Percentiles rank a stretch among this genome's conserved stretches.
Conservation (phyloP, 2,113 vertebrate species). For the Lagopus muta region DNA sequence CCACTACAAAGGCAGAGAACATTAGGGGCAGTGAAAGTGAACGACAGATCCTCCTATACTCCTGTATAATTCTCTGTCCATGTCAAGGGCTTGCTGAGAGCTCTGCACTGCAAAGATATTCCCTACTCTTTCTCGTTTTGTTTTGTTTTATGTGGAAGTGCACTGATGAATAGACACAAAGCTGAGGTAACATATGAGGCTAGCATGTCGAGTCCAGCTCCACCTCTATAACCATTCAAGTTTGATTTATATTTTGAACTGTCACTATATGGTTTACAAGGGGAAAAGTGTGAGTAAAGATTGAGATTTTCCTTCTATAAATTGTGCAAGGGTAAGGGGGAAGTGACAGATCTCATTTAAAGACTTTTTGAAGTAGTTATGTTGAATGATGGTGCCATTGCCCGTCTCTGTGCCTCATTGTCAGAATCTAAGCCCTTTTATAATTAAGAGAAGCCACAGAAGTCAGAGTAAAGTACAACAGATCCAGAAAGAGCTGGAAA, state of each 20-base stretch:
- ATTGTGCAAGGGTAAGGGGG: slow-evolving; percentile 43
- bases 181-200: background rate
- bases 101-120: background rate
- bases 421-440: slow-evolving; percentile 61
- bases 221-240: background rate
- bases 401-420: slow-evolving; percentile 37
- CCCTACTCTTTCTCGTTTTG: too few species aligned
- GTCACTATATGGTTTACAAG: slow-evolving; percentile 37
- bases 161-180: background rate
- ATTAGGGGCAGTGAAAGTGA: background rate
- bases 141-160: background rate
- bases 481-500: slow-evolving; percentile 62
- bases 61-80: background rate
- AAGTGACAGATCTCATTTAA: slow-evolving; percentile 62
- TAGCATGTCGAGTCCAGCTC: background rate
- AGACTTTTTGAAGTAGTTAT: slow-evolving; percentile 32
- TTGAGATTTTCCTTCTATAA: slow-evolving; percentile 52
- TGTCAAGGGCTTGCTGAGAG: background rate
- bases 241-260: slow-evolving; percentile 33
- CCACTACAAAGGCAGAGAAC: background rate
- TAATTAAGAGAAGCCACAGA: slow-evolving; percentile 59
- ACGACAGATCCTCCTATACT: background rate
- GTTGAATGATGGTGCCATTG: slow-evolving; percentile 60
- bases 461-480: slow-evolving; percentile 53
- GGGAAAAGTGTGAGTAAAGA: slow-evolving; percentile 41